Base-by-base conservation (phyloP, 2,888 invertebrate genomes). In the Aleiodes alternator region DNA sequence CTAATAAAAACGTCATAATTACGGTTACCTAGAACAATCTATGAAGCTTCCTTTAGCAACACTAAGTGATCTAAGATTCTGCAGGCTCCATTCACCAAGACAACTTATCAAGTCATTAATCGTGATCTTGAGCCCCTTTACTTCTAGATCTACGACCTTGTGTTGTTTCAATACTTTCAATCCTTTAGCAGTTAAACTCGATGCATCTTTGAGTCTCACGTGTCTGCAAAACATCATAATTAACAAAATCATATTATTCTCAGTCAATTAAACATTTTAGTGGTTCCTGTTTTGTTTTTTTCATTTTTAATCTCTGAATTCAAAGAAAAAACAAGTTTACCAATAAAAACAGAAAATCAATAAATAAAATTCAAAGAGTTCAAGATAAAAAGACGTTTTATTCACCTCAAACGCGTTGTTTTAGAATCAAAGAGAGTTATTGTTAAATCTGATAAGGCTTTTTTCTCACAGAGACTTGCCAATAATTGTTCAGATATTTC, bases 41-140 rank as follows among this genome's bases (percentile, higher is more conserved):
- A 92, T 90, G 85, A 93, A 94, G 69, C 92, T 92, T 84, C 93
- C 92, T 82, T 91, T 91, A 61, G 93, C 91, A 64, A 94, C 92
- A 85, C 93, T 93, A 68, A 93, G 89, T 57, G 91, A 90, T 59
- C 91, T 90, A 73, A 94, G 88, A 87, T 94, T 93, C 78, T 91
- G 90, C 76, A 92, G 85, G 50, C 93, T 93, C 93, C 94, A 94
- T 80, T 93, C 93, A 72, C 92, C 92, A 75, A 94, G 89, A 86
- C 93, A 94, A 76, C 92, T 92, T 81, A 94, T 92, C 76, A 93
- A 90, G 83, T 93, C 92, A 85, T 92, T 92, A 72, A 93, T 91
- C 56, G 92, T 90, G 9, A 92, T 90, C 79, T 91, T 91, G 79
- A 93, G 88, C 77, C 92, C 92, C 76, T 91, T 91, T 72, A 92